Conservation (phyloP, 2,113 vertebrate genomes). For the Empidonax alnorum region DNA sequence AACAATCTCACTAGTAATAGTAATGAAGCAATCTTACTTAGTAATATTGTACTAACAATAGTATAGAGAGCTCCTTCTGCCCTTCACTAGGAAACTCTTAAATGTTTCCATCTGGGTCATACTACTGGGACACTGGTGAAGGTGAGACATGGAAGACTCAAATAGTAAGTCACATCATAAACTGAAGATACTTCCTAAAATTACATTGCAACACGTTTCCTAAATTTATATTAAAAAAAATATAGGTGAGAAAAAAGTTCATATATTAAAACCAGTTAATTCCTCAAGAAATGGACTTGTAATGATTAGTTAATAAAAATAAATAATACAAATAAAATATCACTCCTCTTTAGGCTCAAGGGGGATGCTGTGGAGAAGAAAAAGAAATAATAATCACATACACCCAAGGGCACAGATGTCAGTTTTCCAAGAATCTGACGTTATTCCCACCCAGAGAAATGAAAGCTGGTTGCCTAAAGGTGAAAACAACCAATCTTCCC, state of each 20-base stretch:
- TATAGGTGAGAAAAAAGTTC: neutral
- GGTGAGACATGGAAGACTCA: neutral
- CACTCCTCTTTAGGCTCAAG: neutral
- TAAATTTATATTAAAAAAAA: neutral
- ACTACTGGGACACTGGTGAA: neutral
- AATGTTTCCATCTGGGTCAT: neutral
- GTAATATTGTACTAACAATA: neutral
- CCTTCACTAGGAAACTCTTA: neutral
- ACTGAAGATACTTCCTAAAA: neutral
- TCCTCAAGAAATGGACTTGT: neutral
- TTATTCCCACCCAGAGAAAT: neutral
- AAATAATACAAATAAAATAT: neutral
- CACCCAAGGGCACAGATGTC: neutral
- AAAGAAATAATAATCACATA: neutral
- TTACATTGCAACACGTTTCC: neutral
- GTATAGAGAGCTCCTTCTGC: neutral
- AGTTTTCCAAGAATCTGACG: neutral
- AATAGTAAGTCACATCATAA: neutral
- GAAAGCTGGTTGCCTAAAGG: neutral
- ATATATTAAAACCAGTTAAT: neutral
- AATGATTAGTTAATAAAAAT: neutral
- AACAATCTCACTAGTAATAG: neutral
- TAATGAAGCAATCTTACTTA: neutral
- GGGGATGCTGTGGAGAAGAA: neutral
- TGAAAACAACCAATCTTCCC: neutral